These are phyloP conservation scores for Pocillopora verrucosa DNA, from an alignment of 64 coral and sea anemone species.

Conservation along the genomic window DNA sequence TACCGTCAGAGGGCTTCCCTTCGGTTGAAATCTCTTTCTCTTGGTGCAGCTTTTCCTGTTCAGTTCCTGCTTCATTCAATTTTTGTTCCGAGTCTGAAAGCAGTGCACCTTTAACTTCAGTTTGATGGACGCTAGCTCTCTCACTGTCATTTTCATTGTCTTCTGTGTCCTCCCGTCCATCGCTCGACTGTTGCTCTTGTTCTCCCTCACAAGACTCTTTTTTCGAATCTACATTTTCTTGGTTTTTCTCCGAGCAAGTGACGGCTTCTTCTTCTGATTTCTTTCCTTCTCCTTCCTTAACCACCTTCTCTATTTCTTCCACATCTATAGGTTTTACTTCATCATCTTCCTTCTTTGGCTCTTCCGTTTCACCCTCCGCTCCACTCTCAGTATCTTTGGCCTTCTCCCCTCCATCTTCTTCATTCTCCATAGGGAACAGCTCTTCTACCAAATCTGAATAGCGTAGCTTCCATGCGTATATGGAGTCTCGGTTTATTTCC, in stretches of 20 bases:
- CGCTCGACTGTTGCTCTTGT: neutral
- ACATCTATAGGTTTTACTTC: neutral
- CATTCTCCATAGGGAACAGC: neutral
- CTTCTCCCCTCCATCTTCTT: neutral
- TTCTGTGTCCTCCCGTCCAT: neutral
- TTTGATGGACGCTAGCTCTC: neutral
- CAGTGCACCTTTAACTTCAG: neutral
- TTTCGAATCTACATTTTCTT: neutral
- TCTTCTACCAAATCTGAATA: constrained; percentile 44
- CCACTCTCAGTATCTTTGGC: neutral
- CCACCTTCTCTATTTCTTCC: neutral
- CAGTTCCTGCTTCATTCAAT: neutral
- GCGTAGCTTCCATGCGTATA: constrained; percentile 50
- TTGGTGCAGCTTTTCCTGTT: neutral
- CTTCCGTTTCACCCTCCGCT: constrained; percentile 1
- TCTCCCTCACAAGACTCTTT: neutral
- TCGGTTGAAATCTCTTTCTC: neutral
- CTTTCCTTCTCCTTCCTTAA: neutral
- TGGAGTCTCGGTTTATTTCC: constrained; percentile 28
- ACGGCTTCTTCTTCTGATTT: neutral
- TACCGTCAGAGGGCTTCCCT: neutral
- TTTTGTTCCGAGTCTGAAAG: neutral
- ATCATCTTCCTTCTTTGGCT: neutral
- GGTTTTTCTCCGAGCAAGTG: neutral
- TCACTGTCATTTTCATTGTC: neutral